These are phyloP conservation scores for Panulirus ornatus DNA, from an alignment of 1,140 invertebrate genomes.

Conservation along the genomic window DNA sequence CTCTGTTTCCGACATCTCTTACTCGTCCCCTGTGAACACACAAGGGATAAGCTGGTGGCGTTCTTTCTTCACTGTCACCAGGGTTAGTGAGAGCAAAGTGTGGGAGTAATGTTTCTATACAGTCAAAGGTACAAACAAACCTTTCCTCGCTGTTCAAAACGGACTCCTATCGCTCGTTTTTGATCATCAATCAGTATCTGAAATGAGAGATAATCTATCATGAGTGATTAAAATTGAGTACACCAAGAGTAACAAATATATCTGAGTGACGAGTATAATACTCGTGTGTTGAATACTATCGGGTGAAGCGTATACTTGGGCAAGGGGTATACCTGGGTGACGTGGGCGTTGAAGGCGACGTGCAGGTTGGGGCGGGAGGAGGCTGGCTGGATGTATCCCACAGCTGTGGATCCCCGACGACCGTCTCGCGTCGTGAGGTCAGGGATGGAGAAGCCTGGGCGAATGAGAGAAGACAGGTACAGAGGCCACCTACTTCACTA, in stretches of 20 bases:
- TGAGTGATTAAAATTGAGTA: no score
- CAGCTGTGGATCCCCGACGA: slow-evolving; percentile 1
- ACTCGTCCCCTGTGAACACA: no score
- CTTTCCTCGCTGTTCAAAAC: background rate
- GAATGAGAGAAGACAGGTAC: no score
- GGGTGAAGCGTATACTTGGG: background rate
- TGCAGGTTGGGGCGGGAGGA: background rate
- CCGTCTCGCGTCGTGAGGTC: slow-evolving; percentile 20
- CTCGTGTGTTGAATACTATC: no score
- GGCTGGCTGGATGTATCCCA: slow-evolving; percentile 20
- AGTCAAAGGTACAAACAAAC: background rate
- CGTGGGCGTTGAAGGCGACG: slow-evolving; percentile 35
- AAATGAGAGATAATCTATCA: background rate
- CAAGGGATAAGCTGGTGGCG: no score
- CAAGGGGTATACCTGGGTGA: background rate
- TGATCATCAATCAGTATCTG: slow-evolving; percentile 1
- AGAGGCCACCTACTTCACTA: no score
- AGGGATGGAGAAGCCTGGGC: slow-evolving; percentile 21
- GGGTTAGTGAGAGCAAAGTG: background rate
- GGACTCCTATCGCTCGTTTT: background rate
- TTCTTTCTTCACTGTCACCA: no score
- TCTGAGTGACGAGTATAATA: no score
- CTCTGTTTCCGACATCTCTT: no score
- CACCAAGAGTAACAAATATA: no score
- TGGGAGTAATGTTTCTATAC: background rate